phyloP scores from a whole-genome alignment of 2,797 vertebrate species.

The Tapera naevia region DNA sequence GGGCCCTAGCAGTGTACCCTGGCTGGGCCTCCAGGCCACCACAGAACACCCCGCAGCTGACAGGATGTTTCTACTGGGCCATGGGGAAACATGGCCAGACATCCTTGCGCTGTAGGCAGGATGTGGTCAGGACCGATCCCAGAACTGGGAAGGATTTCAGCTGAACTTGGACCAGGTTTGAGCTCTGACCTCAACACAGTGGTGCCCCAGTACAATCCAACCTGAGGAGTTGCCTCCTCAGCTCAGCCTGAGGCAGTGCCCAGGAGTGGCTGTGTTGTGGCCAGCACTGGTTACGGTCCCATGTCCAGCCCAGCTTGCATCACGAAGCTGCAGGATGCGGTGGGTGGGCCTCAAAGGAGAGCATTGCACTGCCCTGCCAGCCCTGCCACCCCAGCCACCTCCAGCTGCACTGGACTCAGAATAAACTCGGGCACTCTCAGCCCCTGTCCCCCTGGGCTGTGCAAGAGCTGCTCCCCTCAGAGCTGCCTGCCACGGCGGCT shows the following conservation, averaged over 20 bases:
- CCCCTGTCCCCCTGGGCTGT: too few species aligned
- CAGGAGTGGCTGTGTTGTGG: neutral
- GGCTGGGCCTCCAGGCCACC: fast-evolving
- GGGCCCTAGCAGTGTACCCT: neutral
- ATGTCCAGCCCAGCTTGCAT: fast-evolving
- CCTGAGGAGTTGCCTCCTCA: neutral
- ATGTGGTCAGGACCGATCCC: neutral
- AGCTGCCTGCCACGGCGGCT: too few species aligned
- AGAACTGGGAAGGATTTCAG: neutral
- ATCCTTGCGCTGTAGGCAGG: fast-evolving
- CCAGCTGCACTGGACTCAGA: neutral
- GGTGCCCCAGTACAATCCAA: too few species aligned
- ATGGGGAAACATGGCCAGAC: too few species aligned
- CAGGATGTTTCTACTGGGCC: neutral
- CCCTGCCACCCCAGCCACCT: too few species aligned
- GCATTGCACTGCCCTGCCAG: neutral
- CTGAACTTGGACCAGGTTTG: neutral
- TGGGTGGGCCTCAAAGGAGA: neutral
- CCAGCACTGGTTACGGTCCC: fast-evolving
- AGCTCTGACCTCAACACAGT: neutral
- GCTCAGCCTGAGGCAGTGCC: neutral
- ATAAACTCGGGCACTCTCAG: neutral
- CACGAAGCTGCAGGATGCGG: fast-evolving
- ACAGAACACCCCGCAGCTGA: fast-evolving
- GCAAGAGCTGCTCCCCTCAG: fast-evolving